Evolutionary conservation across 2,888 invertebrate species (phyloP), one percentile per base, ranked within the genome.

Genomic region (Sphaeridia pumilis): DNA sequence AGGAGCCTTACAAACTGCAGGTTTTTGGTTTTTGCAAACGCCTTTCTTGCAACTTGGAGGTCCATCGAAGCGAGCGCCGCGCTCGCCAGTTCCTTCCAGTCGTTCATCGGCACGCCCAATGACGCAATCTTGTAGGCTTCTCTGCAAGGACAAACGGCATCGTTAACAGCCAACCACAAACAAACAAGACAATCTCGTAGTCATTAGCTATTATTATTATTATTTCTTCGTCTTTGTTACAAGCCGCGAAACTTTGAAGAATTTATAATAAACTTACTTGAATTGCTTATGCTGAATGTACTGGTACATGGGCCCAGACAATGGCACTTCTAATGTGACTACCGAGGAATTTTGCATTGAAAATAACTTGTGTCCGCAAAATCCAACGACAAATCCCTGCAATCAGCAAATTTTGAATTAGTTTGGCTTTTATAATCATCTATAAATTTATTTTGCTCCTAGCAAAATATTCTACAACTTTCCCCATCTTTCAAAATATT

Each of bases 271-370:
- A n/a, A 43, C 75, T 58, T 73, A 74, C 68, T 76, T 78, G 71
- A 84, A 90, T 74, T 82, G 75, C 67, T 84, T 84, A 65, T 84
- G 83, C 65, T 97, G 93, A 49, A 94, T 78, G 68, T 92, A 97
- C 70, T 97, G 97, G 72, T 92, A 93, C 80, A 98, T 88, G 0
- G 94, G 88, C 47, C 93, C 86, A 0, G 95, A 93, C 38, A 95
- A 74, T 0, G 97, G 94, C 20, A 94, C 77, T 65, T 81, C 79
- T 26, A 76, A 75, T 1, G 87, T 86, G 49, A 83, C 82, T 82
- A 98, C 94, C 2, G 82, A 77, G 67, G 86, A 88, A 3, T 87
- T 83, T 69, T 92, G 88, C 54, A 98, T 76, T 67, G 93, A 95
- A 71, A 95, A 97, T 22, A 97, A 86, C 68, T 89, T 88, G 0